A percentile compares a stretch with the other conserved stretches of the same genome.
Conservation (phyloP, 2,888 invertebrate genomes). For the Lydus trimaculatus region DNA sequence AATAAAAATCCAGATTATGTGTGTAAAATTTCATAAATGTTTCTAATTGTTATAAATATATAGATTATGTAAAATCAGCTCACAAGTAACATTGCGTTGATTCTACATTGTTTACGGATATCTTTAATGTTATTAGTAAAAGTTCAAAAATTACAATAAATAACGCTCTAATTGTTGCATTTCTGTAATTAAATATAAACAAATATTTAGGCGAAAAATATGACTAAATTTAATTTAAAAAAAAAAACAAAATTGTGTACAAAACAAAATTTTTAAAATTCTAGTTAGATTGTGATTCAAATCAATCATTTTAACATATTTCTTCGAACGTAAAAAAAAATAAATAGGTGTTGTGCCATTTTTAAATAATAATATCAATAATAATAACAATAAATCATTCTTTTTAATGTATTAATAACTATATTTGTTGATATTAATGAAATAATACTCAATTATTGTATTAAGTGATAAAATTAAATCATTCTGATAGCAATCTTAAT, state of each 20-base stretch:
- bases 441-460: not conserved
- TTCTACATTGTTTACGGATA: not conserved
- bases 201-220: too few relatives aligned
- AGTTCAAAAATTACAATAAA: not conserved
- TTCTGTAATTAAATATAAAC: not conserved
- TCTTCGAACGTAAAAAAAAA: not conserved
- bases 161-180: not conserved
- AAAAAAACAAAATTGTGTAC: slow-evolving; percentile 11
- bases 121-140: not conserved
- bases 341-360: slow-evolving; percentile 21
- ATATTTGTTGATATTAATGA: not conserved
- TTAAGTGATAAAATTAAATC: not conserved
- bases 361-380: not conserved
- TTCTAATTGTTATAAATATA: not conserved
- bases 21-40: not conserved
- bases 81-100: not conserved
- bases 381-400: slow-evolving; percentile 2
- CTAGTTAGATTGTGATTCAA: slow-evolving; percentile 6
- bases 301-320: not conserved
- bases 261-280: slow-evolving; percentile 21
- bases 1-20: not conserved
- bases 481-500: not conserved
- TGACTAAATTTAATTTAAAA: too few relatives aligned
- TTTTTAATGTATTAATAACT: not conserved
- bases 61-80: not conserved